These are phyloP conservation scores for Philereme transversata DNA, from an alignment of 2,888 invertebrate genomes.

Conservation along the genomic window DNA sequence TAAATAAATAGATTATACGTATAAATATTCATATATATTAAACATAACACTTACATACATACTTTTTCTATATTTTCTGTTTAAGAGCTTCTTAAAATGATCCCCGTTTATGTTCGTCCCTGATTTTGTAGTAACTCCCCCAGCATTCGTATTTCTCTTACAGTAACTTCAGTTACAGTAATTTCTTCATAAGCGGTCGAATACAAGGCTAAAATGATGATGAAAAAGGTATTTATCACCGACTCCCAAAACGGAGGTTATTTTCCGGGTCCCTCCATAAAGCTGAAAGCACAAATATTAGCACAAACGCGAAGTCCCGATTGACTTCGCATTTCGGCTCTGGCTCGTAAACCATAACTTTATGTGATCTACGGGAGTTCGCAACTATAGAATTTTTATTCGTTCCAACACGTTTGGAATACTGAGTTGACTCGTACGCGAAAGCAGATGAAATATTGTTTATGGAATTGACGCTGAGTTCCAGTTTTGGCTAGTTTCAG, in stretches of 20 bases:
- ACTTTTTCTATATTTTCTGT: too few relatives aligned
- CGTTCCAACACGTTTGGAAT: conserved; percentile 52
- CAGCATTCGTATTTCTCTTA: too few relatives aligned
- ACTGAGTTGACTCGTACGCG: conserved; percentile 43
- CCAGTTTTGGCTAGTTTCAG: background rate
- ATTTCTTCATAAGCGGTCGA: too few relatives aligned
- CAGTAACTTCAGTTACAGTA: too few relatives aligned
- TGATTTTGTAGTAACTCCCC: too few relatives aligned
- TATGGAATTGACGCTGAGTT: conserved; percentile 1
- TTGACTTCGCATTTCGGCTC: conserved; percentile 61
- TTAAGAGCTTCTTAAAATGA: too few relatives aligned
- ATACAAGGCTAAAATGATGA: too few relatives aligned
- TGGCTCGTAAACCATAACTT: conserved; percentile 67
- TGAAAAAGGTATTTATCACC: too few relatives aligned
- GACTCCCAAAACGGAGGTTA: background rate
- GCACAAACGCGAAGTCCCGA: conserved; percentile 29
- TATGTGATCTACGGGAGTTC: conserved; percentile 67
- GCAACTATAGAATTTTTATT: conserved; percentile 64
- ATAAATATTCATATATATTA: too few relatives aligned
- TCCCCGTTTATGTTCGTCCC: too few relatives aligned
- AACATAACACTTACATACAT: too few relatives aligned
- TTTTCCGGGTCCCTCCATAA: conserved; percentile 3
- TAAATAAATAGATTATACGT: too few relatives aligned
- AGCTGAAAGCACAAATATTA: conserved; percentile 34
- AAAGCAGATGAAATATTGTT: conserved; percentile 4